Percentiles rank a stretch among this genome's conserved stretches.
Evolutionary conservation across 2,113 vertebrate species (phyloP).

Genomic region (Misgurnus mizolepis): DNA sequence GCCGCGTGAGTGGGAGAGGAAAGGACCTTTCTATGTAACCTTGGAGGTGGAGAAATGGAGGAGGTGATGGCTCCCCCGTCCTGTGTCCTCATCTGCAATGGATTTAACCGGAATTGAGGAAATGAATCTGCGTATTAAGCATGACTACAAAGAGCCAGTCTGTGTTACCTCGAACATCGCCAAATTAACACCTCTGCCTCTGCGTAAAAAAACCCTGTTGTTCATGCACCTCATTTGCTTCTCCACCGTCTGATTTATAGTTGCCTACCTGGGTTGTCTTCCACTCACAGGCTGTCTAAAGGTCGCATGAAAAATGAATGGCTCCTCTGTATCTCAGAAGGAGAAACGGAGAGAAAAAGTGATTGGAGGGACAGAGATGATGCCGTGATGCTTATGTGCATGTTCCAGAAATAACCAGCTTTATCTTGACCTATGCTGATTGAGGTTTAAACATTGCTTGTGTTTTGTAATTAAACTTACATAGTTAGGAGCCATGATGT

Average conservation of each 20-base stretch:
- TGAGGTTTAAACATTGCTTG: neutral
- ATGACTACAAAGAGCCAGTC: constrained; percentile 7
- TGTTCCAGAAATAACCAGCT: neutral
- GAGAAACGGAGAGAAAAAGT: neutral
- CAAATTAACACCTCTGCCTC: constrained; percentile 26
- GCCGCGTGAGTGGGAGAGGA: constrained; percentile 50
- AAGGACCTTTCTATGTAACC: constrained; percentile 44
- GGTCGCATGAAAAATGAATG: constrained; percentile 78
- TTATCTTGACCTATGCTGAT: neutral
- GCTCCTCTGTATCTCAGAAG: constrained; percentile 28
- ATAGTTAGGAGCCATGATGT: neutral
- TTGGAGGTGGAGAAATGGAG: constrained; percentile 2
- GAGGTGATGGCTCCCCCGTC: constrained; percentile 23
- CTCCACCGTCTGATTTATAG: constrained; percentile 33
- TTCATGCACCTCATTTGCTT: constrained; percentile 4
- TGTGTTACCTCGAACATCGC: neutral
- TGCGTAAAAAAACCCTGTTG: neutral
- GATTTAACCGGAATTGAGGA: neutral
- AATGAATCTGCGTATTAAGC: neutral
- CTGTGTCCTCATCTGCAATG: neutral
- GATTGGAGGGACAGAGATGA: neutral
- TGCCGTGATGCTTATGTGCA: neutral
- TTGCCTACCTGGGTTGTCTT: constrained; percentile 62
- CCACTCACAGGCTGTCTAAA: constrained; percentile 69
- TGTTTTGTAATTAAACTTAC: neutral